A percentile compares a stretch with the other conserved stretches of the same genome.
These are phyloP conservation scores for Puntigrus tetrazona DNA, from an alignment of 2,113 vertebrate genomes.

Conservation along the genomic window DNA sequence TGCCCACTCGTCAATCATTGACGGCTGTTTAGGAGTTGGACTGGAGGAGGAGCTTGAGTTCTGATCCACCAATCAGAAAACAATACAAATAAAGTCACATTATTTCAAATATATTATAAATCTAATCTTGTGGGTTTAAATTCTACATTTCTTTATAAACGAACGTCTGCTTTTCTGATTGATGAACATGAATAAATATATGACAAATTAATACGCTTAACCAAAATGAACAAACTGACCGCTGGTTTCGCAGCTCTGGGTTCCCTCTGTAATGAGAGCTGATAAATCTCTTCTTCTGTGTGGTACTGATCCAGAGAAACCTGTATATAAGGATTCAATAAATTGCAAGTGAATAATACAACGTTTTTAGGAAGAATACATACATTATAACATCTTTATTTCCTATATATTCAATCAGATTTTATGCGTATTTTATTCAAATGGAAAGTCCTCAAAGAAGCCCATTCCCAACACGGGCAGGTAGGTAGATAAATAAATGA, in stretches of 20 bases:
- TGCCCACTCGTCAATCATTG: slow-evolving; percentile 85
- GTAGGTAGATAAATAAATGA: too few relatives aligned
- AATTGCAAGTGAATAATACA: not conserved
- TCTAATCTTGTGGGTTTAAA: not conserved
- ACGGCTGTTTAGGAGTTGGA: slow-evolving; percentile 72
- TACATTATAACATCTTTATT: not conserved
- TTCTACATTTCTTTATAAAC: not conserved
- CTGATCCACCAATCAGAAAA: slow-evolving; percentile 60
- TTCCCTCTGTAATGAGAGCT: slow-evolving; percentile 87
- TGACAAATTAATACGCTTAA: too few relatives aligned
- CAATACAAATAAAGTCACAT: slow-evolving; percentile 1
- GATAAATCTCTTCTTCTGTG: slow-evolving; percentile 91
- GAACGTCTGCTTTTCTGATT: not conserved
- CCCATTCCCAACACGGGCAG: too few relatives aligned
- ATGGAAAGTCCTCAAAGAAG: not conserved
- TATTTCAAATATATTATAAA: not conserved
- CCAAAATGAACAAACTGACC: slow-evolving; percentile 61
- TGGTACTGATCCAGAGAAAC: slow-evolving; percentile 93
- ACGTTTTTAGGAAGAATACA: not conserved
- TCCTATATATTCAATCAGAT: too few relatives aligned
- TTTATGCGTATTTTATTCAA: not conserved
- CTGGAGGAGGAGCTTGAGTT: slow-evolving; percentile 75
- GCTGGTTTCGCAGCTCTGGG: slow-evolving; percentile 80
- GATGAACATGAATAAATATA: not conserved
- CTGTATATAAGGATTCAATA: slow-evolving; percentile 62